Evolutionary conservation across 1,140 invertebrate genomes (phyloP), one percentile per base, ranked within the genome.

Genomic region (Hermetia illucens): DNA sequence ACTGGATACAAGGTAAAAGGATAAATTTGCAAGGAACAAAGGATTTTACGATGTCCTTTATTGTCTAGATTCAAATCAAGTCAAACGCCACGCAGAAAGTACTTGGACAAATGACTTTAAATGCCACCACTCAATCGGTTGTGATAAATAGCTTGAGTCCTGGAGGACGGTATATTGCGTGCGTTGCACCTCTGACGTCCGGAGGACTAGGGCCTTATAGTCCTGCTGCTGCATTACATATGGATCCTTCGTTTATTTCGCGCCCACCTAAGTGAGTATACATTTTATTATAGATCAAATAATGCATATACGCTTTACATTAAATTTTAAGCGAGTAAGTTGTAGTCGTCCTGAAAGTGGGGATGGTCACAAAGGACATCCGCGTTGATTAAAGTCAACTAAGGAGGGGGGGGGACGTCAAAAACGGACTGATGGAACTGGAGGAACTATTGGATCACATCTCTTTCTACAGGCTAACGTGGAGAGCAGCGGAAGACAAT

Each of bases 1-100:
- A 69, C 73, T 39, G 82, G 82, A 36, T 88, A 84, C 53, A 74
- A 81, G 65, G 79, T 84, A 44, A 52, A 50, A 52, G 24, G n/a
- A n/a, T n/a, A n/a, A n/a, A n/a, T n/a, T n/a, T n/a, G n/a, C n/a
- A n/a, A n/a, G n/a, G n/a, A n/a, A 27, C 13, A 27, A 27, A 27
- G 8, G 24, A 27, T 13, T 27, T 27, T 27, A 13, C 13, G 24
- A 9, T n/a, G n/a, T 8, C 24, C 8, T 35, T 5, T 35, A 19
- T 34, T 34, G 10, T 34, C 5, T 44, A 79, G 75, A 71, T 82
- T 38, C 72, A 74, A 52, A 72, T 80, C 44, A 74, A 68, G 45
- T 66, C 70, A 56, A 67, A 71, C 38, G 68, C 69, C 42, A 68
- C 70, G 24, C 68, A 69, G 40, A 70, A 70, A 43, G 58, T 76